Evolutionary conservation across 2,113 vertebrate species (phyloP), one percentile per base, ranked within the genome.

Genomic region (Microcebus ravelobensis): DNA sequence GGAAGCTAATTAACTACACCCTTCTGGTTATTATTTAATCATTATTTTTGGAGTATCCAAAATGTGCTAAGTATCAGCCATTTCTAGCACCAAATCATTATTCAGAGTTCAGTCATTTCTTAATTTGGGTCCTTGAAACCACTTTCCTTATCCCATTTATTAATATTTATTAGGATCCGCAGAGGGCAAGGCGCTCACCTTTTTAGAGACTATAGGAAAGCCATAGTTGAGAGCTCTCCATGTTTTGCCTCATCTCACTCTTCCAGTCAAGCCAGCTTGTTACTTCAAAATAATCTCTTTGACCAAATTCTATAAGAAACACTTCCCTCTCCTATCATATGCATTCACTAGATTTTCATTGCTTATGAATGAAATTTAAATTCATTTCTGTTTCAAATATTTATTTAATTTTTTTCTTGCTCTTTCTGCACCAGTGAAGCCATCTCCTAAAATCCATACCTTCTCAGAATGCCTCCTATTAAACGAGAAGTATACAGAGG

Each of bases 111-210:
- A 79, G 55, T 90, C n/a, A 84, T n/a, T 59, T 92, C 50, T 89
- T 91, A 95, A 83, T 91, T 76, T 95, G 91, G 39, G 21, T 70
- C 15, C 36, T 93, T 94, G 29, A 95, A 96, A 92, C 14, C 15
- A 61, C 14, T 77, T 94, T 77, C 29, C 65, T 93, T 79, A 55
- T 83, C 4, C 29, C 36, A 21, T 63, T 85, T 92, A 59, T 84
- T 90, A 94, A 84, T 71, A 91, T 80, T 79, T 89, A 81, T 59
- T 20, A 71, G 18, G 25, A 67, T 31, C 20, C 11, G 23, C 8
- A 31, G 23, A 67, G 36, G 55, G 29, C 18, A 90, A 70, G 67
- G 29, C 68, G 39, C 45, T 84, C 34, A 71, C 42, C 17, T 73
- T 82, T 87, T 65, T 27, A 34, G 70, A n/a, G 25, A 84, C 73